Conservation (phyloP, 2,113 vertebrate genomes). For the Tauraco erythrolophus region DNA sequence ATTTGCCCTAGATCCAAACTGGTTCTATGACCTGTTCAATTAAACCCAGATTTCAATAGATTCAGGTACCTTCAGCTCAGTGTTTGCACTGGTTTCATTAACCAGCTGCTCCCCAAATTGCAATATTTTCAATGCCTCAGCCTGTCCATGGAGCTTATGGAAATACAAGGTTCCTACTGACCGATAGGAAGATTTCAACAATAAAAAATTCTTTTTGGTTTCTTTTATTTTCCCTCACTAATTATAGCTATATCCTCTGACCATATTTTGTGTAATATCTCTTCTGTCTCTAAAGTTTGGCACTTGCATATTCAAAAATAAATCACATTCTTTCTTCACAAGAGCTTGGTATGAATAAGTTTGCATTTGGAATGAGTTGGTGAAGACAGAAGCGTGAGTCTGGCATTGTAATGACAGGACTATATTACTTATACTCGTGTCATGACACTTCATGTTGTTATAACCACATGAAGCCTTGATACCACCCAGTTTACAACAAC, state of each 20-base stretch:
- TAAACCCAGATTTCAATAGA: neutral
- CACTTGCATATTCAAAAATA: constrained; percentile 36
- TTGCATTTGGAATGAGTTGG: neutral
- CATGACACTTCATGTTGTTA: neutral
- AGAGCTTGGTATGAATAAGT: neutral
- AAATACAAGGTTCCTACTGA: neutral
- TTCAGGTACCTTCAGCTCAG: neutral
- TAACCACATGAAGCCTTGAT: neutral
- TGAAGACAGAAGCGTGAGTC: constrained; percentile 15
- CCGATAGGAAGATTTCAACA: neutral
- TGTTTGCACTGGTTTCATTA: neutral
- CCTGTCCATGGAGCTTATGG: neutral
- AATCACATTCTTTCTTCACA: constrained; percentile 30
- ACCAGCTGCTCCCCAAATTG: neutral
- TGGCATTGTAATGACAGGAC: constrained; percentile 27
- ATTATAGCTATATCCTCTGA: constrained; percentile 15
- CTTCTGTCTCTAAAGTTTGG: constrained; percentile 27
- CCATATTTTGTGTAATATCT: constrained; percentile 23
- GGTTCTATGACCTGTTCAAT: neutral
- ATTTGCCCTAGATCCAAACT: neutral
- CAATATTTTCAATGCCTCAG: neutral
- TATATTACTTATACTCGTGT: neutral
- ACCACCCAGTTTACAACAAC: neutral
- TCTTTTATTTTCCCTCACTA: constrained; percentile 18
- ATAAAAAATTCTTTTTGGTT: neutral